These are phyloP conservation scores for Meteorus sp. DNA, from an alignment of 1,140 invertebrate genomes.

Conservation along the genomic window DNA sequence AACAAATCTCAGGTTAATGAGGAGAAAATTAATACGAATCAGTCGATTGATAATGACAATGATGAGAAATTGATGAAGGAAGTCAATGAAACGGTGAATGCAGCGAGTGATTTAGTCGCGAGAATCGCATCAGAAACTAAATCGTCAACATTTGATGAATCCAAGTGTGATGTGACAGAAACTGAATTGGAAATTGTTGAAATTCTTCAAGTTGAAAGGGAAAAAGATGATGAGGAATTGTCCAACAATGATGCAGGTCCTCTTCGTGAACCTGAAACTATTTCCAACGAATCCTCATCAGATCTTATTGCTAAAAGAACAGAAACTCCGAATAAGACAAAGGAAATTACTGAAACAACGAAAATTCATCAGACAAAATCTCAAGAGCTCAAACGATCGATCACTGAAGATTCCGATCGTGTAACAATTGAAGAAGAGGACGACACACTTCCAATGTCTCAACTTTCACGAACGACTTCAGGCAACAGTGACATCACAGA, in stretches of 20 bases:
- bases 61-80: slow-evolving; percentile 18
- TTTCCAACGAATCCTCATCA: no score
- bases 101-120: slow-evolving; percentile 21
- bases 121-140: slow-evolving; percentile 25
- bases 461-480: not conserved
- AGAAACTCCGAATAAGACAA: not conserved
- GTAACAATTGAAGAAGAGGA: slow-evolving; percentile 23
- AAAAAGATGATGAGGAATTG: slow-evolving; percentile 32
- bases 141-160: slow-evolving; percentile 5
- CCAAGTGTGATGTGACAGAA: slow-evolving; percentile 16
- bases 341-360: not conserved
- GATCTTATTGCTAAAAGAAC: no score
- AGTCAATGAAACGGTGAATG: slow-evolving; percentile 21
- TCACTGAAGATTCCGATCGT: not conserved
- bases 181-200: slow-evolving; percentile 50
- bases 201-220: slow-evolving; percentile 48
- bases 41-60: slow-evolving; percentile 6
- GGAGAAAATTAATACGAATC: slow-evolving; percentile 16
- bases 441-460: slow-evolving; percentile 15
- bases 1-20: not conserved
- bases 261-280: no score
- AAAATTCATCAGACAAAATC: not conserved
- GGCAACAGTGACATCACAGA: not conserved
- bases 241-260: no score
- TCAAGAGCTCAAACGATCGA: not conserved